Conservation (phyloP, 1,140 invertebrate species). For the Drosophila serrata region DNA sequence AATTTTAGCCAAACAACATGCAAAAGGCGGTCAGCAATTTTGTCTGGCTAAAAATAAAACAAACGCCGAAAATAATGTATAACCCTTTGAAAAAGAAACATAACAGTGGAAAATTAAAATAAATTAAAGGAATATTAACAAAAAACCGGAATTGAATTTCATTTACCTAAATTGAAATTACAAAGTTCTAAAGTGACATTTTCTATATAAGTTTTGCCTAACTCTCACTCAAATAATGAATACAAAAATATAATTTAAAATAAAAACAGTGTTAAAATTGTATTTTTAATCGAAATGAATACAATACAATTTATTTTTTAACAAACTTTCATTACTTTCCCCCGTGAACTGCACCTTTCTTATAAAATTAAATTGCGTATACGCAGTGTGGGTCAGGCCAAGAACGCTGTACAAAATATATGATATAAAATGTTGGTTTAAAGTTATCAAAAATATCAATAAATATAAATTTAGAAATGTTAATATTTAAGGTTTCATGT, state of each 20-base stretch:
- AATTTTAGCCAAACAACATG: constrained; percentile 52
- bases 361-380: constrained; percentile 46
- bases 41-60: constrained; percentile 24
- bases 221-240: background rate
- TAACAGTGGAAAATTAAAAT: background rate
- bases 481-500: background rate
- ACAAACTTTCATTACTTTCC: background rate
- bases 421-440: background rate
- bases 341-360: background rate
- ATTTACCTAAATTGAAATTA: background rate
- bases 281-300: too few relatives aligned
- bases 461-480: background rate
- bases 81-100: background rate
- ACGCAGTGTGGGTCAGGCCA: constrained; percentile 27
- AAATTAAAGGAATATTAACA: too few relatives aligned
- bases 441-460: background rate
- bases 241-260: background rate
- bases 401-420: background rate
- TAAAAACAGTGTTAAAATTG: background rate
- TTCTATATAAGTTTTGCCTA: background rate
- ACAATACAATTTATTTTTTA: background rate
- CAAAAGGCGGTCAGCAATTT: constrained; percentile 54
- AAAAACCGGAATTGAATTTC: background rate
- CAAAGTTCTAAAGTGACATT: too few relatives aligned
- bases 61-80: constrained; percentile 3